A percentile compares a stretch with the other conserved stretches of the same genome.
Conservation (phyloP, 2,797 vertebrate genomes). For the Peromyscus eremicus region DNA sequence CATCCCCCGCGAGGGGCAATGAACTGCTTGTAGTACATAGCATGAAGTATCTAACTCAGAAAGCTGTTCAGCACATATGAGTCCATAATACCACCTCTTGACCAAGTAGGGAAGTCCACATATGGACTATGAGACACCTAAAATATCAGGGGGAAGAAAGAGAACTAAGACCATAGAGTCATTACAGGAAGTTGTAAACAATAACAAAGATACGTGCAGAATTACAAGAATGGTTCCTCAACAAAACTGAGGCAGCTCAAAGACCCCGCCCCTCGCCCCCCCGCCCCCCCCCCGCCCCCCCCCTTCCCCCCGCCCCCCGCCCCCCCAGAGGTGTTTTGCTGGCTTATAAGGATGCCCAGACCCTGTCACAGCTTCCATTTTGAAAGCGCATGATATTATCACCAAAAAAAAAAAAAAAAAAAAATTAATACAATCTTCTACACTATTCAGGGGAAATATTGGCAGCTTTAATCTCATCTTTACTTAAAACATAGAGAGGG, state of each 20-base stretch:
- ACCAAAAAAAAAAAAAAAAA: not conserved
- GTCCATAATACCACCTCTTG: not conserved
- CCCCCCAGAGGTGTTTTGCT: not conserved
- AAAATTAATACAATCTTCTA: not conserved
- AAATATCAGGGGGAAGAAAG: not conserved
- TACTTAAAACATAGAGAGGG: not conserved
- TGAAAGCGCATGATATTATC: not conserved
- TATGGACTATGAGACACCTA: not conserved
- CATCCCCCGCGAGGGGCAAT: too few relatives aligned
- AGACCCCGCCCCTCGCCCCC: not conserved
- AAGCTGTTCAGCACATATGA: not conserved
- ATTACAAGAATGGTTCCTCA: not conserved
- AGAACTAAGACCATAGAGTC: not conserved
- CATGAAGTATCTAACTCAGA: not conserved
- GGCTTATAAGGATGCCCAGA: not conserved
- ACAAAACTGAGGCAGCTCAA: not conserved
- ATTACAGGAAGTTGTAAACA: not conserved
- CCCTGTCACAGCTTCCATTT: not conserved
- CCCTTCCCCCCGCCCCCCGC: too few relatives aligned
- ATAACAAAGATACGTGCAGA: not conserved
- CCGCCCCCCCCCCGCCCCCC: too few relatives aligned
- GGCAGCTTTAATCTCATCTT: not conserved
- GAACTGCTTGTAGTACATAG: not conserved
- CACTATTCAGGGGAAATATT: not conserved
- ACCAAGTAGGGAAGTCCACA: not conserved